Evolutionary conservation across 1,140 invertebrate genomes (phyloP).

Genomic region (Lerema accius): DNA sequence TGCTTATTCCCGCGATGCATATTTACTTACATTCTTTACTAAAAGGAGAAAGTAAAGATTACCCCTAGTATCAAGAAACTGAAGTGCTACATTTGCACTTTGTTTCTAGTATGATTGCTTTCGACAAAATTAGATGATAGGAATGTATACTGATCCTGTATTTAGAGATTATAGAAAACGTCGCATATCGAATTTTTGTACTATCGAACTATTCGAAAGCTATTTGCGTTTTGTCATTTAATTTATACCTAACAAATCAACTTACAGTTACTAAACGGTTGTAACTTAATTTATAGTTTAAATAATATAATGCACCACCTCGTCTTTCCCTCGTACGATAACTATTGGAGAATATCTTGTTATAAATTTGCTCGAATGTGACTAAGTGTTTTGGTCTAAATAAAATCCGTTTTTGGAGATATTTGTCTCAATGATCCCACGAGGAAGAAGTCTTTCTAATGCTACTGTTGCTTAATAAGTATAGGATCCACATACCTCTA

Average conservation of each 20-base stretch:
- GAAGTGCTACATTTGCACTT: too few relatives aligned
- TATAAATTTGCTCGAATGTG: too few relatives aligned
- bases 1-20: too few relatives aligned
- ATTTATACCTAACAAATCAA: neutral
- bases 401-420: too few relatives aligned
- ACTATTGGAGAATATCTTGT: too few relatives aligned
- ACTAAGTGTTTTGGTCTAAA: neutral
- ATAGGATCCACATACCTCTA: too few relatives aligned
- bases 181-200: slow-evolving; percentile 2
- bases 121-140: neutral
- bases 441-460: neutral
- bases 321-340: neutral
- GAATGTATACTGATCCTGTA: neutral
- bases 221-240: neutral
- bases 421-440: neutral
- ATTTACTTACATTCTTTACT: too few relatives aligned
- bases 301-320: neutral
- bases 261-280: slow-evolving; percentile 18
- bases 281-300: slow-evolving; percentile 11
- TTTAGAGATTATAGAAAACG: neutral
- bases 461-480: too few relatives aligned
- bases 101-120: neutral
- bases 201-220: neutral
- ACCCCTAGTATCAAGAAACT: too few relatives aligned
- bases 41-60: too few relatives aligned